phyloP scores from a whole-genome alignment of 2,888 invertebrate genomes.

The Seira musarum region DNA sequence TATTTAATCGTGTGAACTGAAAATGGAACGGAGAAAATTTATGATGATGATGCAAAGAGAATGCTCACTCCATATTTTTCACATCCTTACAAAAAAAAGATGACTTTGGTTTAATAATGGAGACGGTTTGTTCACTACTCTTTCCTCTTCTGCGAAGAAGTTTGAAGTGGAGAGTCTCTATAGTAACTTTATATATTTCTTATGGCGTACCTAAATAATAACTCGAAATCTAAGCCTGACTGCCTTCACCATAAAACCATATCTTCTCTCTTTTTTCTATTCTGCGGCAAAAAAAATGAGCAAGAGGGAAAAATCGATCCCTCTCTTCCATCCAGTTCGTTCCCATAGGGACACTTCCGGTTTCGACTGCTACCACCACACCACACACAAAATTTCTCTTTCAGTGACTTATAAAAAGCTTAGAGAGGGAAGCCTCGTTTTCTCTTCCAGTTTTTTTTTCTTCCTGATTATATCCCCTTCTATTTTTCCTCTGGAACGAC shows the following conservation, averaged over 20 bases:
- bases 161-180: too few species aligned
- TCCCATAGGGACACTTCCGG: conserved; percentile 70
- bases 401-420: not conserved
- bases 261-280: not conserved
- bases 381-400: too few species aligned
- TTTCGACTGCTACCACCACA: conserved; percentile 56
- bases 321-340: conserved; percentile 64
- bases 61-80: too few species aligned
- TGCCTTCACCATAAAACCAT: not conserved
- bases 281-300: conserved; percentile 37
- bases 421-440: not conserved
- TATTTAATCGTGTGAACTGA: too few species aligned
- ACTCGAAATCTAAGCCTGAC: not conserved
- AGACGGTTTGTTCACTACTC: too few species aligned
- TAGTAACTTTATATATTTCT: too few species aligned
- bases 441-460: conserved; percentile 41
- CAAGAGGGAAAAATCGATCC: conserved; percentile 65
- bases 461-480: conserved; percentile 49
- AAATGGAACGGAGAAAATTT: too few species aligned
- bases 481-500: conserved; percentile 18
- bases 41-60: too few species aligned
- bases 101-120: too few species aligned
- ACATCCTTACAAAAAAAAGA: too few species aligned
- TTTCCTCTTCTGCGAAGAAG: too few species aligned
- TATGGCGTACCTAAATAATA: too few species aligned